These are phyloP conservation scores for Coelopa frigida DNA, from an alignment of 1,140 invertebrate genomes.

Conservation along the genomic window DNA sequence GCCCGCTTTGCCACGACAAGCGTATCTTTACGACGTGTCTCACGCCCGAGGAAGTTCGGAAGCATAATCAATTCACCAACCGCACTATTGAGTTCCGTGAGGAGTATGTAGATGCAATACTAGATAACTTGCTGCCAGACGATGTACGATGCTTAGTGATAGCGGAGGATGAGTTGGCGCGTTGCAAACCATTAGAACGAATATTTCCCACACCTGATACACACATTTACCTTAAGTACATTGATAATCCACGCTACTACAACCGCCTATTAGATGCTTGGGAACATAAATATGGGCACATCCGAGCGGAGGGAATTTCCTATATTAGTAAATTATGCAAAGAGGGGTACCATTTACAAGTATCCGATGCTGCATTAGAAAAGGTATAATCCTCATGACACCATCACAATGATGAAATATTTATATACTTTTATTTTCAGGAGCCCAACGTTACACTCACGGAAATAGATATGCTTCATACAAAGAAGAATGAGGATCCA, in stretches of 20 bases:
- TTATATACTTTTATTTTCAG: conserved; percentile 14
- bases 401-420: not conserved
- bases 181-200: conserved; percentile 64
- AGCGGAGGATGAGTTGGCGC: conserved; percentile 85
- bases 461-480: conserved; percentile 40
- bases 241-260: conserved; percentile 83
- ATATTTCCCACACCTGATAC: conserved; percentile 79
- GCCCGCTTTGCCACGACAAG: conserved; percentile 55
- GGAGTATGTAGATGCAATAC: conserved; percentile 66
- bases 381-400: conserved; percentile 21
- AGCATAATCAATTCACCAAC: conserved; percentile 55
- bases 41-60: conserved; percentile 57
- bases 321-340: conserved; percentile 61
- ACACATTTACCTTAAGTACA: conserved; percentile 72
- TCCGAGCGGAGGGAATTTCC: conserved; percentile 57
- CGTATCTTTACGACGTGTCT: conserved; percentile 59
- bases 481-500: conserved; percentile 20
- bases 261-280: conserved; percentile 90
- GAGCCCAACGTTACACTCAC: conserved; percentile 38
- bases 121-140: conserved; percentile 76
- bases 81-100: conserved; percentile 54
- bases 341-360: conserved; percentile 64
- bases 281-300: conserved; percentile 66
- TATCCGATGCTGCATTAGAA: conserved; percentile 46
- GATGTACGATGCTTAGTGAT: conserved; percentile 80